Evolutionary conservation across 2,113 vertebrate genomes (phyloP).

Genomic region (Mixornis gularis): DNA sequence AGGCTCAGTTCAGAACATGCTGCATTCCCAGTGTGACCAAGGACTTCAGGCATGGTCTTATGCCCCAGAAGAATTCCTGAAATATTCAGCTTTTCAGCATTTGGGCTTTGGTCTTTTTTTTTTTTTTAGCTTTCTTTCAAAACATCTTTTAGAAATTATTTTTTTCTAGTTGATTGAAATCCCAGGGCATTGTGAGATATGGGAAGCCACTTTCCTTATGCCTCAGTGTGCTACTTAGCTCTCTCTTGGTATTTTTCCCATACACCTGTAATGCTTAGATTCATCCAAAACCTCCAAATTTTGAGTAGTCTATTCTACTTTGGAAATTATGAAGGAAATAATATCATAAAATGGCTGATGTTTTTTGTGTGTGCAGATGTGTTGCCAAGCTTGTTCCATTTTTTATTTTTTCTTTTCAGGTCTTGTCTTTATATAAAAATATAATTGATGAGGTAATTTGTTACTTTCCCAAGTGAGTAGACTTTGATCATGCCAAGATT

Average conservation of each 20-base stretch:
- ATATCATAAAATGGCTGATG: not conserved
- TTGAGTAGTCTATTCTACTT: not conserved
- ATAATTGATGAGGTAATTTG: not conserved
- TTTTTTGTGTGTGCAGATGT: not conserved
- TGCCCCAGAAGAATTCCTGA: not conserved
- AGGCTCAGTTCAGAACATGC: not conserved
- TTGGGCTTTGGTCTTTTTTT: not conserved
- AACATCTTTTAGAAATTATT: not conserved
- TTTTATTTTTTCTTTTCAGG: not conserved
- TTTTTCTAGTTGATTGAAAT: not conserved
- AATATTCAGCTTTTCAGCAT: not conserved
- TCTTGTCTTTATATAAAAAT: not conserved
- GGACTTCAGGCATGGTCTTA: not conserved
- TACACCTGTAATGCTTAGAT: not conserved
- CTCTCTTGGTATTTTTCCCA: not conserved
- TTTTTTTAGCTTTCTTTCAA: not conserved
- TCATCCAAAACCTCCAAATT: not conserved
- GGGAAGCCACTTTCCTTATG: not conserved
- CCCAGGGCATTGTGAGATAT: not conserved
- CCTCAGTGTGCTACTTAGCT: not conserved
- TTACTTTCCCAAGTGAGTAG: conserved; percentile 7
- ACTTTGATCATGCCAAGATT: not conserved
- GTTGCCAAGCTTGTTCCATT: not conserved
- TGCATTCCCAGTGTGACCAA: not conserved
- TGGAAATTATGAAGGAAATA: not conserved